Base-by-base conservation (phyloP, 2,797 vertebrate species). In the Octomys mimax region DNA sequence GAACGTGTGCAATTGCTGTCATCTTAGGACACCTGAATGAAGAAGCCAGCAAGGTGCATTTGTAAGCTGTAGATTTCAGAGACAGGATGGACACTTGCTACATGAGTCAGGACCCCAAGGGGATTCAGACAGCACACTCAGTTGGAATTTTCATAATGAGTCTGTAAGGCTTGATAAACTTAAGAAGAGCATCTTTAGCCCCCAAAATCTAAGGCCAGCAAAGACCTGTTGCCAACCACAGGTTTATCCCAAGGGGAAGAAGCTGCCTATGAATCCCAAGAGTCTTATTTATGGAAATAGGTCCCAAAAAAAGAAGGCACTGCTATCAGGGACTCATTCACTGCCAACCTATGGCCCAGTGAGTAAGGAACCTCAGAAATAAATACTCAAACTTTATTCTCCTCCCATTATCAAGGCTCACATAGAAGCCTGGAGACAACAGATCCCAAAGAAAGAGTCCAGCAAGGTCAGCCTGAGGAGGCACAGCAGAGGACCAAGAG, bases 361-460 rank as follows among this genome's bases (percentile, higher is more conserved):
- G 54, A 19, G 39, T 7, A 14, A 54, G 9, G 13, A 62, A 49
- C 3, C 1, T 0, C 11, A 10, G 26, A 31, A 80, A 46, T 24
- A 42, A 75, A 57, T 21, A 39, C 4, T 54, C 8, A 59, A 39
- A 42, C 12, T 9, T 21, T 24, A 4, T n/a, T 86, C 13, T 54
- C 13, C 19, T 73, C n/a, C 19, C 11, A n/a, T 36, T 13, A 2
- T 2, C 31, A 26, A 77, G 80, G 31, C 46, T 62, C 52, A 49
- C 0, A 2, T 26, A 31, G 57, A 49, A 94, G 33, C 24, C 11
- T 42, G 39, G 26, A 71, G 33, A 68, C 46, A 36, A 22, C 0
- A 13, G 14, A 61, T 0, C 28, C n/a, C 36, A 9, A 0, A 31
- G 26, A 87, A 73, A 52, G 28, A 0, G 16, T 3, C 26, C 10